Evolutionary conservation across 2,888 invertebrate genomes (phyloP).

Genomic region (Rhabditophanes sp.): DNA sequence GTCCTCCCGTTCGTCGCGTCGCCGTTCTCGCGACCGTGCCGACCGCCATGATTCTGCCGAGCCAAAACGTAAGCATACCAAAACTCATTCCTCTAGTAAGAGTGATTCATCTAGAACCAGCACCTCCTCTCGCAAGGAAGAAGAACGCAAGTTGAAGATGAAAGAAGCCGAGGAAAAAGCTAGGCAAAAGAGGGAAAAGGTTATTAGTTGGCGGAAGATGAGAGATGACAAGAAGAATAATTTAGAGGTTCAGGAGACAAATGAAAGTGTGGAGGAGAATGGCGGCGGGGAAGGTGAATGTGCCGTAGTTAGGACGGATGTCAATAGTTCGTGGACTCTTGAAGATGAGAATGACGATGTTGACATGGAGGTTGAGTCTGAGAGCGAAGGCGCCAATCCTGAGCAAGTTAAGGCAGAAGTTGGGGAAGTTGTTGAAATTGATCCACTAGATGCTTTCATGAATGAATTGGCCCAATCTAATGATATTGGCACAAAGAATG

Average conservation of each 20-base stretch:
- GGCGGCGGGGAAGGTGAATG: background rate
- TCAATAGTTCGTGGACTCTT: slow-evolving; percentile 76
- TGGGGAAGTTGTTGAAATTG: slow-evolving; percentile 62
- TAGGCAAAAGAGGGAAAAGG: no score
- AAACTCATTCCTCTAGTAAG: no score
- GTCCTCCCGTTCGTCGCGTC: no score
- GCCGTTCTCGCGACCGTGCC: no score
- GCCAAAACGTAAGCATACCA: no score
- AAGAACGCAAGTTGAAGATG: no score
- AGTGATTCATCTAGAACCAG: no score
- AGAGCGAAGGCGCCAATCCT: background rate
- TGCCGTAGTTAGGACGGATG: background rate
- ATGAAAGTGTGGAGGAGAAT: background rate
- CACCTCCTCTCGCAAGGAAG: no score
- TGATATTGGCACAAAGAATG: slow-evolving; percentile 5
- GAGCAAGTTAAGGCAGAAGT: background rate
- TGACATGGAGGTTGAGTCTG: slow-evolving; percentile 2
- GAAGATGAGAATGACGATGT: slow-evolving; percentile 62
- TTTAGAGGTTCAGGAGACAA: no score
- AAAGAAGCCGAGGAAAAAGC: slow-evolving; percentile 2
- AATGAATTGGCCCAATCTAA: slow-evolving; percentile 45
- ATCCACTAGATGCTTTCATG: slow-evolving; percentile 96
- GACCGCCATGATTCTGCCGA: no score
- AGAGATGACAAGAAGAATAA: no score
- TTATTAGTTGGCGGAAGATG: no score